Percentiles rank a stretch among this genome's conserved stretches.
Evolutionary conservation across 2,797 vertebrate species (phyloP).

Genomic region (Mallotus villosus): DNA sequence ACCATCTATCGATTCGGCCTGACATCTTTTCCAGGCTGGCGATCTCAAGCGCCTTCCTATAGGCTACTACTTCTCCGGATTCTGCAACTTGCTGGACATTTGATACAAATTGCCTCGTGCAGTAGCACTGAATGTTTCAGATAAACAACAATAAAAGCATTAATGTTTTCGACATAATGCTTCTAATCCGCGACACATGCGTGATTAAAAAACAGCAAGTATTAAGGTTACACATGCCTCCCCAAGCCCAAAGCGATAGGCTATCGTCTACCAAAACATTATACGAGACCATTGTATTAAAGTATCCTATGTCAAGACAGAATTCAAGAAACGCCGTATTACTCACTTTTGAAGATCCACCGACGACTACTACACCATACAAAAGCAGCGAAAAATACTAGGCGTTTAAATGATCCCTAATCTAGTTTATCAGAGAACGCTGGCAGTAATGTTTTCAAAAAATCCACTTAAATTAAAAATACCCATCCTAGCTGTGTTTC

Average conservation of each 20-base stretch:
- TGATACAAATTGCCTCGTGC: not conserved
- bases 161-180: too few relatives aligned
- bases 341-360: constrained; percentile 69
- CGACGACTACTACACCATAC: constrained; percentile 49
- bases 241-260: not conserved
- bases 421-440: constrained; percentile 65
- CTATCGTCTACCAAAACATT: not conserved
- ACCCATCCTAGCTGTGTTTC: constrained; percentile 71
- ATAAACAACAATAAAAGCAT: not conserved
- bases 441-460: constrained; percentile 54
- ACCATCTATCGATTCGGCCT: not conserved
- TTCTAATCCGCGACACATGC: too few relatives aligned
- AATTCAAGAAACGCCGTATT: not conserved
- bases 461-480: constrained; percentile 63
- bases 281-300: not conserved
- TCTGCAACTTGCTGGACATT: not conserved
- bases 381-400: constrained; percentile 54
- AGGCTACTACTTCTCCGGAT: not conserved
- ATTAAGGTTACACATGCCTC: not conserved
- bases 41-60: not conserved
- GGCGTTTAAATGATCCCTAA: constrained; percentile 47
- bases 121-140: not conserved
- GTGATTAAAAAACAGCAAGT: not conserved
- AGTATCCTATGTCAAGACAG: not conserved
- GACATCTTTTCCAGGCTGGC: not conserved